phyloP scores from a whole-genome alignment of 2,888 invertebrate species.

The Campoplex capitator region DNA sequence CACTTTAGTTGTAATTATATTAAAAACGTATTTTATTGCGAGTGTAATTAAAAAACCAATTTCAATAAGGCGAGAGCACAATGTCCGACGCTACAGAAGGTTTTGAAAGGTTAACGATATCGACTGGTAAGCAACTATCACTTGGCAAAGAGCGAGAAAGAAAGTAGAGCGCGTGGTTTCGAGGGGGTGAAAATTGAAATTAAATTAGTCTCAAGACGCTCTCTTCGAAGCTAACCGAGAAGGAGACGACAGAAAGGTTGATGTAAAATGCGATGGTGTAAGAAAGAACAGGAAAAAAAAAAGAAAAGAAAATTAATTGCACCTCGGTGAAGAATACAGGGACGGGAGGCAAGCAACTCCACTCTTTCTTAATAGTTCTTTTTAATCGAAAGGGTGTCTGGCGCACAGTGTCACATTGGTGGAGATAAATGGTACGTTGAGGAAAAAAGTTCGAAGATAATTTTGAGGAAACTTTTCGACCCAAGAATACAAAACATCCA shows the following conservation, averaged over 20 bases:
- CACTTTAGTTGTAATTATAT: not conserved
- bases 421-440: not conserved
- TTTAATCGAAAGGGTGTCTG: constrained; percentile 43
- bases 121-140: not conserved
- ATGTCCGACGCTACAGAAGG: not conserved
- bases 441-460: constrained; percentile 23
- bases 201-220: constrained; percentile 68
- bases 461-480: constrained; percentile 12
- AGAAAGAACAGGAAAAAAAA: constrained; percentile 27
- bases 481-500: not conserved
- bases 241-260: constrained; percentile 18
- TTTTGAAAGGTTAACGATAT: not conserved
- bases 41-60: constrained; percentile 7
- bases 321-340: constrained; percentile 65
- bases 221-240: constrained; percentile 6
- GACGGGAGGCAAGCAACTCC: constrained; percentile 33
- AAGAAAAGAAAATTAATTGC: constrained; percentile 73
- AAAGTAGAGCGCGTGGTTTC: constrained; percentile 2
- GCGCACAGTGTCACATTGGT: constrained; percentile 20
- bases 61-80: not conserved
- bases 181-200: constrained; percentile 71
- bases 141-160: not conserved
- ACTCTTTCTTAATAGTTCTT: constrained; percentile 41
- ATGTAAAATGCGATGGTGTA: constrained; percentile 3
- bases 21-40: not conserved